phyloP scores from a whole-genome alignment of 2,113 vertebrate genomes.

The Mesitornis unicolor region DNA sequence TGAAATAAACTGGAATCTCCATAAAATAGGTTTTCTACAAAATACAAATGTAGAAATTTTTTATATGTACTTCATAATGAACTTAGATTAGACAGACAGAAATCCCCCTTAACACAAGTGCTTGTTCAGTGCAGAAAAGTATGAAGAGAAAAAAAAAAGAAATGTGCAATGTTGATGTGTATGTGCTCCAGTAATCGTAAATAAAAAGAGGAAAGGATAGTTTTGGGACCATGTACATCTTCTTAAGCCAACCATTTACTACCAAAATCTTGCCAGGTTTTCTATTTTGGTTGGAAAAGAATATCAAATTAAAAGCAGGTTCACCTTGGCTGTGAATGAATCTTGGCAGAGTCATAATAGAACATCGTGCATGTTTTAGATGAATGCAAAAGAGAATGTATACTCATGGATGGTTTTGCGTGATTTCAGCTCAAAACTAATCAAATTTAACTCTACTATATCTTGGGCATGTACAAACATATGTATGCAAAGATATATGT shows the following conservation, averaged over 20 bases:
- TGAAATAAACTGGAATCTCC: not conserved
- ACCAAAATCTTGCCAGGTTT: not conserved
- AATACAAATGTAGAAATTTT: not conserved
- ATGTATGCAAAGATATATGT: accelerated
- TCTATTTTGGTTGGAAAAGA: not conserved
- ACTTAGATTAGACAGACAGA: not conserved
- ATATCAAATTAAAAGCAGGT: not conserved
- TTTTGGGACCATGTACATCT: not conserved
- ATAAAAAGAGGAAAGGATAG: not conserved
- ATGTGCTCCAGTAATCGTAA: not conserved
- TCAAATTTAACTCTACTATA: not conserved
- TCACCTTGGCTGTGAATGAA: not conserved
- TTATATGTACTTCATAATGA: not conserved
- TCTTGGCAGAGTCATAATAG: not conserved
- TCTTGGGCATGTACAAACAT: not conserved
- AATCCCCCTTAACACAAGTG: not conserved
- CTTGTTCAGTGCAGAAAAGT: not conserved
- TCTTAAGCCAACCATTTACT: not conserved
- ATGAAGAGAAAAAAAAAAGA: not conserved
- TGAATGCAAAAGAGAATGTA: not conserved
- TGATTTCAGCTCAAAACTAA: not conserved
- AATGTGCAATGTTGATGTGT: not conserved
- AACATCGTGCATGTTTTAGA: not conserved
- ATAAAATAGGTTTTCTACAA: not conserved
- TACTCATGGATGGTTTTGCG: not conserved